Evolutionary conservation across 2,113 vertebrate genomes (phyloP), one percentile per base, ranked within the genome.

Genomic region (Nesogale talazaci): DNA sequence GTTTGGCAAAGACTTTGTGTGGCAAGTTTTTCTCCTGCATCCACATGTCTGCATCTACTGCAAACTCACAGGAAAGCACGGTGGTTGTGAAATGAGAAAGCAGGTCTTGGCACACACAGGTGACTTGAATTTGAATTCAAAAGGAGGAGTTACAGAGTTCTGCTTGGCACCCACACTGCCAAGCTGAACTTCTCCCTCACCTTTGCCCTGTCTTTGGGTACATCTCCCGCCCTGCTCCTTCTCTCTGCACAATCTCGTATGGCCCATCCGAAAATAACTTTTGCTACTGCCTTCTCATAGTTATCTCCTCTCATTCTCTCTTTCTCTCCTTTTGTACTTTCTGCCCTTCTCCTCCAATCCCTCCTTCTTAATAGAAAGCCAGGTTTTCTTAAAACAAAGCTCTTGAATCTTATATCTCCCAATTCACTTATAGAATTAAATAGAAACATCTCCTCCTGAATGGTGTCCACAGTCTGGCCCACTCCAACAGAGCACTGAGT

Each of bases 1-100:
- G 94, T 92, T 96, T 95, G 95, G 95, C 96, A 96, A 59, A 74
- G 90, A 34, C 83, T 94, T 42, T 36, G 77, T 38, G 83, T 59
- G 80, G 83, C 52, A 40, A 86, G 82, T 69, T 88, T 87, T 31
- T 61, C 80, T 87, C 90, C 46, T 96, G 94, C 34, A 40, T 63
- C 86, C 92, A 94, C 95, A 90, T 1, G 94, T 88, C 42, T 86
- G 81, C 77, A 2, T 77, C 67, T 36, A 34, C 88, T 46, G 81
- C 34, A 61, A 22, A 76, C 85, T 91, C 89, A 65, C 82, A 16
- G 88, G 63, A 40, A 74, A 80, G 72, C 3, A 1, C 2, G 59
- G 46, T 29, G 59, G 82, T 93, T 94, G 79, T 93, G 92, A 96
- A 95, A 94, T 3, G 17, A 72, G 63, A 92, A 91, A 57, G 56